Conservation (phyloP, 1,140 invertebrate species). For the Macrobrachium nipponense region DNA sequence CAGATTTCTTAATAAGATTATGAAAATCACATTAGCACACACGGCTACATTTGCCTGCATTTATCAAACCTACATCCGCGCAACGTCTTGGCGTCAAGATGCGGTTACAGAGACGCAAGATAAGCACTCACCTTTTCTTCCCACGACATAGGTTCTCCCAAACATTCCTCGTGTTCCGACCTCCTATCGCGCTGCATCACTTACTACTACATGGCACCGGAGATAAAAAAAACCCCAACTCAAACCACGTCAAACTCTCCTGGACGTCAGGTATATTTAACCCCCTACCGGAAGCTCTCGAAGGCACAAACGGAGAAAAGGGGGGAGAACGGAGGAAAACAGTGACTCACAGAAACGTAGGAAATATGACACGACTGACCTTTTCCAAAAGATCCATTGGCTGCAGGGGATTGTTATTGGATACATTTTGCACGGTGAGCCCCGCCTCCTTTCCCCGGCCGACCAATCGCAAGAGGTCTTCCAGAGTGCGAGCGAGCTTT, state of each 20-base stretch:
- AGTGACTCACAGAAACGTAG: neutral
- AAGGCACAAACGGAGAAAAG: neutral
- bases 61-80: too few species aligned
- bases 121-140: conserved; percentile 12
- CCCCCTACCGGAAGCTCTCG: neutral
- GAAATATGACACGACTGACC: conserved; percentile 37
- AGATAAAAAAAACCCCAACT: too few species aligned
- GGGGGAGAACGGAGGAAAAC: neutral
- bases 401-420: conserved; percentile 51
- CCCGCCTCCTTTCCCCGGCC: conserved; percentile 36
- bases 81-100: too few species aligned
- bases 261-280: neutral
- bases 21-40: too few species aligned
- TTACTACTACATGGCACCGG: too few species aligned
- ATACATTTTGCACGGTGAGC: conserved; percentile 48
- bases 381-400: conserved; percentile 55
- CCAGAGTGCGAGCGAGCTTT: conserved; percentile 17
- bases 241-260: too few species aligned
- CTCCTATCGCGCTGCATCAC: neutral
- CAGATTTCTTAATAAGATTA: too few species aligned
- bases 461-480: conserved; percentile 35
- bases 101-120: too few species aligned
- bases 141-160: neutral
- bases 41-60: too few species aligned
- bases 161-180: too few species aligned